Percentiles rank a stretch among this genome's conserved stretches.
Conservation (phyloP, 2,888 invertebrate genomes). For the Athrips mouffetella region DNA sequence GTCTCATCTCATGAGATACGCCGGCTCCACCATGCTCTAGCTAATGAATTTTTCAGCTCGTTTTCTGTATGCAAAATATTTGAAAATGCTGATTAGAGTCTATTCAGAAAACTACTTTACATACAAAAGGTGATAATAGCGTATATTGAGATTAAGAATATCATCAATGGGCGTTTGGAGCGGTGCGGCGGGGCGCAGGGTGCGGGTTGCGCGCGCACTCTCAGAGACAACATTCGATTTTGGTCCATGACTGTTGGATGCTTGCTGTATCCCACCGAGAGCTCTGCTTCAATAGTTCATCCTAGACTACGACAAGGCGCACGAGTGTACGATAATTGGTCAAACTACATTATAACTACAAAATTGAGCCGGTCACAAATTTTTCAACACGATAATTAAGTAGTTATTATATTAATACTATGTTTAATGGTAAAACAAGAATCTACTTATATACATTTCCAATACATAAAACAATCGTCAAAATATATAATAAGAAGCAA, state of each 20-base stretch:
- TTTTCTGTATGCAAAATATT: background rate
- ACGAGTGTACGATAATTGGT: constrained; percentile 46
- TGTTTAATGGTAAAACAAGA: too few relatives aligned
- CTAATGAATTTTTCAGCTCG: background rate
- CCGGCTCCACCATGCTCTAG: constrained; percentile 12
- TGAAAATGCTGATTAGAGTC: constrained; percentile 13
- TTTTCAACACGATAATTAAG: too few relatives aligned
- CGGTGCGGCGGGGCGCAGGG: constrained; percentile 59
- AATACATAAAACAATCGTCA: too few relatives aligned
- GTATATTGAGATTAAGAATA: constrained; percentile 67
- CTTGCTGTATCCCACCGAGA: constrained; percentile 69
- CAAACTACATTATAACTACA: too few relatives aligned
- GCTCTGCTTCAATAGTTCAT: constrained; percentile 75
- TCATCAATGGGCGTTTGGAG: constrained; percentile 73
- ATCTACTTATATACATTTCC: too few relatives aligned
- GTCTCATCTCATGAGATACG: constrained; percentile 31
- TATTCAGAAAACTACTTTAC: constrained; percentile 30
- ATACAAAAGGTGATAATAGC: constrained; percentile 53
- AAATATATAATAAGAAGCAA: too few relatives aligned
- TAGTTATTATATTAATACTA: too few relatives aligned
- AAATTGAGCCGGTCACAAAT: too few relatives aligned
- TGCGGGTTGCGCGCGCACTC: constrained; percentile 69
- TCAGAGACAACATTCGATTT: constrained; percentile 77
- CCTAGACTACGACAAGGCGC: constrained; percentile 55
- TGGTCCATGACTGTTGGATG: constrained; percentile 78